phyloP scores from a whole-genome alignment of 1,140 invertebrate species.

The Nasonia giraulti region DNA sequence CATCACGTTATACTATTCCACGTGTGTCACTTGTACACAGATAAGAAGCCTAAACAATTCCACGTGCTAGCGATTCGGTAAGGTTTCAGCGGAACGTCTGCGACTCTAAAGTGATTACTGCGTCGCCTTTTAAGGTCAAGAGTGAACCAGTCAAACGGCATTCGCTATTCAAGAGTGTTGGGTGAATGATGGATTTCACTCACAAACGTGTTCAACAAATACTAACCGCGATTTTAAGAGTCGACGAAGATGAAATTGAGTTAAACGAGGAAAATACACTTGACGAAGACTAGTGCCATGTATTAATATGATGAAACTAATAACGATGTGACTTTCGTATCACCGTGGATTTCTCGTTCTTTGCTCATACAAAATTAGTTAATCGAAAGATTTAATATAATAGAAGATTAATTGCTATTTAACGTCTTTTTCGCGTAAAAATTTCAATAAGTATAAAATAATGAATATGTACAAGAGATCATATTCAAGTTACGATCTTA shows the following conservation, averaged over 20 bases:
- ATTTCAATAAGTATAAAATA: conserved; percentile 27
- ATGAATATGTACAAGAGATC: conserved; percentile 52
- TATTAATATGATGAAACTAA: neutral
- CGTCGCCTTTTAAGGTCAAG: conserved; percentile 66
- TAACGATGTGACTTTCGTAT: too few species aligned
- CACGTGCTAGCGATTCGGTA: conserved; percentile 55
- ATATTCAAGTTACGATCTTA: conserved; percentile 46
- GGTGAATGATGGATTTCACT: conserved; percentile 67
- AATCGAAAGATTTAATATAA: neutral
- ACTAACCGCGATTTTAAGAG: conserved; percentile 61
- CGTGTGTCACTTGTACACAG: conserved; percentile 53
- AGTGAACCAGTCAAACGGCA: conserved; percentile 56
- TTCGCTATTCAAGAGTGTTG: conserved; percentile 55
- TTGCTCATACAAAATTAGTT: neutral
- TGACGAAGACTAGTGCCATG: conserved; percentile 8
- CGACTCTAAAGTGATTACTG: conserved; percentile 60
- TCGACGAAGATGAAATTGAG: conserved; percentile 51
- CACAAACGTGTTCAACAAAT: conserved; percentile 63
- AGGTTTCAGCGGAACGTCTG: conserved; percentile 65
- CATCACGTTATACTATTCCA: conserved; percentile 44
- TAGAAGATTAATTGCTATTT: neutral
- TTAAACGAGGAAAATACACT: conserved; percentile 11
- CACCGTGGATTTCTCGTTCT: neutral
- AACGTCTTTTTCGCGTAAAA: neutral
- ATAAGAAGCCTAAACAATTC: conserved; percentile 55